Evolutionary conservation across 1,140 invertebrate species (phyloP).

Genomic region (Scaptomyza pallida): DNA sequence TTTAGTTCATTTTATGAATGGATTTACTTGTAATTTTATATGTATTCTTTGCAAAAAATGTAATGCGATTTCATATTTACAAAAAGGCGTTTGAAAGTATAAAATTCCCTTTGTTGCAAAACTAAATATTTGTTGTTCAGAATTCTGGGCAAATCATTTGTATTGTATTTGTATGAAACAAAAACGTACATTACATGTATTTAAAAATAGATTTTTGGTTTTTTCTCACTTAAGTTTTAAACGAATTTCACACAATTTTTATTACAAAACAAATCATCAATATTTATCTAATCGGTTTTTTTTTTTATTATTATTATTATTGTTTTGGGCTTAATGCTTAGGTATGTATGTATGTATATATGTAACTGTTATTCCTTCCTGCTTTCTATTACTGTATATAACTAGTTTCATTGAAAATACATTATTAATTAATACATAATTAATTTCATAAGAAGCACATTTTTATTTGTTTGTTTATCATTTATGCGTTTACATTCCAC

Average conservation of each 20-base stretch:
- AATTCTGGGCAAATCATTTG: conserved; percentile 17
- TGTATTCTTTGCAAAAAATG: conserved; percentile 43
- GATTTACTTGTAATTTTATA: conserved; percentile 54
- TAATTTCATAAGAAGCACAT: conserved; percentile 79
- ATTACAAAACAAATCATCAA: conserved; percentile 48
- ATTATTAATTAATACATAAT: conserved; percentile 61
- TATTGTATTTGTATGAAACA: conserved; percentile 50
- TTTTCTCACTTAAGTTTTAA: conserved; percentile 43
- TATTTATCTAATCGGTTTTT: conserved; percentile 1
- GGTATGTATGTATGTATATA: conserved; percentile 16
- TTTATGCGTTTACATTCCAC: conserved; percentile 78
- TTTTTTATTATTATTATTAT: conserved; percentile 16
- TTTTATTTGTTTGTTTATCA: conserved; percentile 60
- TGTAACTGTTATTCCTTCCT: conserved; percentile 33
- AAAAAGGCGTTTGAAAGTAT: conserved; percentile 60
- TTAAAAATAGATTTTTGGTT: conserved; percentile 49
- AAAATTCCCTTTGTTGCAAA: conserved; percentile 44
- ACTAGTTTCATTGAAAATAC: conserved; percentile 73
- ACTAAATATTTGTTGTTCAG: conserved; percentile 5
- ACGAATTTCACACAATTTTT: conserved; percentile 41
- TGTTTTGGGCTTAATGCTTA: conserved; percentile 39
- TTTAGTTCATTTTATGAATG: conserved; percentile 79
- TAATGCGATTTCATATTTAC: conserved; percentile 74
- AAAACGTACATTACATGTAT: conserved; percentile 32
- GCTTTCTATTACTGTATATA: conserved; percentile 50